Percentiles rank a stretch among this genome's conserved stretches.
phyloP scores from a whole-genome alignment of 2,797 vertebrate genomes.

The Urosaurus nigricauda region DNA sequence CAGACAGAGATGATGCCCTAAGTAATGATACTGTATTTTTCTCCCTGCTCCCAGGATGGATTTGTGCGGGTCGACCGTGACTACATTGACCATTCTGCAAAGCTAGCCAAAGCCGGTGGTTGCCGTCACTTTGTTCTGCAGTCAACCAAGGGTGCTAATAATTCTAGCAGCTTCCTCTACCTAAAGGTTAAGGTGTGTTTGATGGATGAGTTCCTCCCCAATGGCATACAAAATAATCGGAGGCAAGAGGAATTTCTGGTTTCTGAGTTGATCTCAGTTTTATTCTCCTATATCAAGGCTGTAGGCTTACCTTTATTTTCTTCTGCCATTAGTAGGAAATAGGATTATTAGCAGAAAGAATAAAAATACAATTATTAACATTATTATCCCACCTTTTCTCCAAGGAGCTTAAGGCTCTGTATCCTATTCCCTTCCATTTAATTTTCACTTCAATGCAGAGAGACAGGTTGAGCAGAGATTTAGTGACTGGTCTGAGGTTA shows the following conservation, averaged over 20 bases:
- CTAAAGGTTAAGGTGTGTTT: constrained; percentile 29
- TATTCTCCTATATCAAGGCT: not conserved
- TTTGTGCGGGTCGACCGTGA: constrained; percentile 91
- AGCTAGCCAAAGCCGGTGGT: constrained; percentile 89
- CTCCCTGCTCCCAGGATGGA: constrained; percentile 80
- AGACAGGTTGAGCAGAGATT: not conserved
- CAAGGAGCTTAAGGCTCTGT: not conserved
- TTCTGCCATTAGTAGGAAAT: not conserved
- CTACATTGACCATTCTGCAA: constrained; percentile 89
- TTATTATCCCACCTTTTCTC: not conserved
- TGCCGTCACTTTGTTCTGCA: constrained; percentile 88
- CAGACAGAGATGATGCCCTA: not conserved
- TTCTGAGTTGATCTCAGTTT: not conserved
- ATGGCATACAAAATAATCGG: not conserved
- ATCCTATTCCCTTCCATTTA: not conserved
- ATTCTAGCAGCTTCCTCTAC: constrained; percentile 22
- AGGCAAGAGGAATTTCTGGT: no score
- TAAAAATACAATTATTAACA: not conserved
- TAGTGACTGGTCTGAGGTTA: not conserved
- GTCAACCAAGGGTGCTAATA: constrained; percentile 65
- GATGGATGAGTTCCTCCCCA: not conserved
- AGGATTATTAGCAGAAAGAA: not conserved
- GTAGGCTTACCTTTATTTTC: not conserved
- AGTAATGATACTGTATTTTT: not conserved
- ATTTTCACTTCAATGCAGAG: not conserved